These are phyloP conservation scores for Drosophila murphyi DNA, from an alignment of 1,140 invertebrate species.

Conservation along the genomic window DNA sequence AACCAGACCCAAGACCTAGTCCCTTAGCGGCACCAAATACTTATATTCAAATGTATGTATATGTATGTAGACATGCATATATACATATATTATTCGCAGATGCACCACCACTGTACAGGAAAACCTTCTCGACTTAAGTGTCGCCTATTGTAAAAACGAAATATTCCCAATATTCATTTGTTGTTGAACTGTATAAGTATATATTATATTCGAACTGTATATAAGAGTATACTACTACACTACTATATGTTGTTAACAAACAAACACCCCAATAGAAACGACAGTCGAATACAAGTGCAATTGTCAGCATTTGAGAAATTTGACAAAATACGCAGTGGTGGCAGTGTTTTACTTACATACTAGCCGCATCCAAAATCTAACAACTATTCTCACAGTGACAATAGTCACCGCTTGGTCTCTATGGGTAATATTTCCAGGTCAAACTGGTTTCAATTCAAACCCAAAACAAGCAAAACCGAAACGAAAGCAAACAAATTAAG, in stretches of 20 bases:
- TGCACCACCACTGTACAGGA: constrained; percentile 53
- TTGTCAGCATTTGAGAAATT: constrained; percentile 61
- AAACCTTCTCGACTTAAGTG: constrained; percentile 49
- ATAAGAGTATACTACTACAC: constrained; percentile 25
- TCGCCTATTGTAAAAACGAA: constrained; percentile 62
- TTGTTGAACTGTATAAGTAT: constrained; percentile 27
- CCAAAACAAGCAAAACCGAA: constrained; percentile 39
- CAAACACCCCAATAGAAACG: constrained; percentile 44
- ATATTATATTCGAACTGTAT: constrained; percentile 47
- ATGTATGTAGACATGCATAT: constrained; percentile 32
- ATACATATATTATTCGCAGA: constrained; percentile 13
- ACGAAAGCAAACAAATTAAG: constrained; percentile 6
- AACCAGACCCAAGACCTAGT: neutral
- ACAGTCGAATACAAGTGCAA: constrained; percentile 65
- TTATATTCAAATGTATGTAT: constrained; percentile 18
- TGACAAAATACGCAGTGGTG: constrained; percentile 81
- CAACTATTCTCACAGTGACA: constrained; percentile 4
- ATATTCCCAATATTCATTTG: constrained; percentile 8
- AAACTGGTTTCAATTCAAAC: neutral
- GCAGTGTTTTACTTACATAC: constrained; percentile 84
- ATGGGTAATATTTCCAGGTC: constrained; percentile 30
- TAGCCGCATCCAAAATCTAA: constrained; percentile 54
- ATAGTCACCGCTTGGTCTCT: constrained; percentile 54
- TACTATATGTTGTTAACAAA: constrained; percentile 11
- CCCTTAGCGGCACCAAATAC: constrained; percentile 52